These are phyloP conservation scores for Globodera rostochiensis DNA, from an alignment of 1,140 invertebrate genomes.

Conservation along the genomic window DNA sequence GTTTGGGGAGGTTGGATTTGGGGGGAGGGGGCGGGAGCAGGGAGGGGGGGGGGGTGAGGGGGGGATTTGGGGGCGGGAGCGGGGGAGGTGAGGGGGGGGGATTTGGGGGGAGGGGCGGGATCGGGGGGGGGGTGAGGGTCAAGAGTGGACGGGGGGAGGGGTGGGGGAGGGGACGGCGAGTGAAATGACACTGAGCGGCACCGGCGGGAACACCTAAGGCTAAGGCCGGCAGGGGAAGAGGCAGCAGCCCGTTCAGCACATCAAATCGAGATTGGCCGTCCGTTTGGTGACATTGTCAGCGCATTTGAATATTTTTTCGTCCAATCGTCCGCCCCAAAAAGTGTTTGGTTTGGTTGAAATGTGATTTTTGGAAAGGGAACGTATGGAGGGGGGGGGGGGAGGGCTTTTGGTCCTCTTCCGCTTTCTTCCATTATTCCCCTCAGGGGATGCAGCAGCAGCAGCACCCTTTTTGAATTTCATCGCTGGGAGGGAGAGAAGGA, in stretches of 20 bases:
- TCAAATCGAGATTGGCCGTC: not conserved
- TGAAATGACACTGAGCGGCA: not conserved
- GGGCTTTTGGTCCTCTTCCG: not conserved
- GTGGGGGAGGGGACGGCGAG: not conserved
- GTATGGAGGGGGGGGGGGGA: not conserved
- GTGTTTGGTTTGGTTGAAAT: not conserved
- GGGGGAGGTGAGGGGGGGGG: no score
- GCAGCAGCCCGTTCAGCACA: no score
- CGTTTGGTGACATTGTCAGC: not conserved
- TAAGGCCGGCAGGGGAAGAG: not conserved
- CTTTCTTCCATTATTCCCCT: constrained; percentile 4
- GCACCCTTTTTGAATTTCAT: constrained; percentile 13
- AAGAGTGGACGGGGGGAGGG: not conserved
- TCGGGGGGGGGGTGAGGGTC: not conserved
- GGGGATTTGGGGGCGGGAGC: no score
- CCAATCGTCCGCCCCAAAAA: not conserved
- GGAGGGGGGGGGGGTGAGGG: no score
- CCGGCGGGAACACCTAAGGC: not conserved
- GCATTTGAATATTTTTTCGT: not conserved
- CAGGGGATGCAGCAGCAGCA: not conserved
- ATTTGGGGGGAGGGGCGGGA: no score
- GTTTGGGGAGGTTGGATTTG: not conserved
- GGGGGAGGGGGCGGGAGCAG: no score
- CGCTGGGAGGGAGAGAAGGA: not conserved
- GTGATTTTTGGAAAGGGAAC: not conserved